A percentile compares a stretch with the other conserved stretches of the same genome.
These are phyloP conservation scores for Drosophila melanosoma DNA, from an alignment of 2,888 invertebrate genomes.

Conservation along the genomic window DNA sequence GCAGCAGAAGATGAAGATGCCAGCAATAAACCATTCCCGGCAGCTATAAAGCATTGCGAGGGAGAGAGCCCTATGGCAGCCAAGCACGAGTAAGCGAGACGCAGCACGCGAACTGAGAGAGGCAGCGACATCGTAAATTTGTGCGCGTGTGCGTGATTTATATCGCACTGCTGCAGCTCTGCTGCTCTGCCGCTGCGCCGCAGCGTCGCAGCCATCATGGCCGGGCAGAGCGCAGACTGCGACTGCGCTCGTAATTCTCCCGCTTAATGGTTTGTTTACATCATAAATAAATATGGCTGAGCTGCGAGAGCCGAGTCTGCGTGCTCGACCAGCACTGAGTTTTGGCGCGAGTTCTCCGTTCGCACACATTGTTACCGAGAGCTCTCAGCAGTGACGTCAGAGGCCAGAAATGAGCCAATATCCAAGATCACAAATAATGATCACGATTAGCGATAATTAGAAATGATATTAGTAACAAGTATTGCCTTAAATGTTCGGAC, in stretches of 20 bases:
- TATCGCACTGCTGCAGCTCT: constrained; percentile 49
- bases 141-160: constrained; percentile 69
- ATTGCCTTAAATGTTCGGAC: constrained; percentile 7
- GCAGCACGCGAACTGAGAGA: constrained; percentile 36
- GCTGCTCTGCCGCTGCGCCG: constrained; percentile 34
- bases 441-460: constrained; percentile 49
- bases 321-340: constrained; percentile 28
- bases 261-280: constrained; percentile 84
- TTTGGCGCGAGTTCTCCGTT: constrained; percentile 57
- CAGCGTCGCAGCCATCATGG: constrained; percentile 69
- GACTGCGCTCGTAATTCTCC: constrained; percentile 81
- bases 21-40: constrained; percentile 85
- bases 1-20: constrained; percentile 68
- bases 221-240: constrained; percentile 63
- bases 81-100: constrained; percentile 28
- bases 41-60: constrained; percentile 85
- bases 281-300: constrained; percentile 84
- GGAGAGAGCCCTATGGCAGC: constrained; percentile 45
- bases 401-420: constrained; percentile 3
- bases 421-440: constrained; percentile 22
- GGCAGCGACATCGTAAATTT: constrained; percentile 60
- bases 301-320: constrained; percentile 57
- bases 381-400: constrained; percentile 47
- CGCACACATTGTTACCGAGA: constrained; percentile 14
- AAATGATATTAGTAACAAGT: constrained; percentile 28